Conservation (phyloP, 30 jellyfish, hydroid and myxozoan genomes). For the Catostylus mosaicus region DNA sequence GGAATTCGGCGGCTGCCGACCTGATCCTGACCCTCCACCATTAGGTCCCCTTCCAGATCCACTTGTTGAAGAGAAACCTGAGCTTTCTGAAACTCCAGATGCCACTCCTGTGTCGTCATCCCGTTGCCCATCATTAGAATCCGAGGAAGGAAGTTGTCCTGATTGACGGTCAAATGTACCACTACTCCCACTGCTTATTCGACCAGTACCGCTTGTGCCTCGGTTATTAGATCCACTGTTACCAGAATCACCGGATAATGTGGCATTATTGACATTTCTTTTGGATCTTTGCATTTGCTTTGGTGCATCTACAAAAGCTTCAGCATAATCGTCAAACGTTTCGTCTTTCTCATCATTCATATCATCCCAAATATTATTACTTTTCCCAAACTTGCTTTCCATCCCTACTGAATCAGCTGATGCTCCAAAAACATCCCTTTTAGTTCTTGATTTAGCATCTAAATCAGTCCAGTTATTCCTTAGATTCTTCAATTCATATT, state of each 20-base stretch:
- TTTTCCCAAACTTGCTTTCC: background rate
- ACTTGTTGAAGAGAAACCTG: conserved; percentile 16
- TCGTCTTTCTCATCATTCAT: background rate
- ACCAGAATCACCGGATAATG: background rate
- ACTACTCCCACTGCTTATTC: background rate
- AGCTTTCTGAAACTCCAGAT: conserved; percentile 6
- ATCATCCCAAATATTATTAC: background rate
- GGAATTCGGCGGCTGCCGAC: conserved; percentile 14
- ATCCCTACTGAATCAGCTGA: background rate
- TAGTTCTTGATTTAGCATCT: background rate
- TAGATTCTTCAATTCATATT: conserved; percentile 8
- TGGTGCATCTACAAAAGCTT: background rate
- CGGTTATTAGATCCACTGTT: background rate
- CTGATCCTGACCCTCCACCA: conserved; percentile 47
- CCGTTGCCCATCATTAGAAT: conserved; percentile 14
- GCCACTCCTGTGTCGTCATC: background rate
- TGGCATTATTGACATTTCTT: background rate
- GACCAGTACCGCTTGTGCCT: background rate
- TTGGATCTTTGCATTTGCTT: background rate
- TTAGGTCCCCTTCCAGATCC: conserved; percentile 42
- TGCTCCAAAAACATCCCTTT: conserved; percentile 6
- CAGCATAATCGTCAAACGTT: background rate
- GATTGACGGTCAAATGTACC: background rate
- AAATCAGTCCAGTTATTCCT: conserved; percentile 20
- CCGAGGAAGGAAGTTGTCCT: background rate